Conservation (phyloP, 2,888 invertebrate species). For the Apotomis betuletana region DNA sequence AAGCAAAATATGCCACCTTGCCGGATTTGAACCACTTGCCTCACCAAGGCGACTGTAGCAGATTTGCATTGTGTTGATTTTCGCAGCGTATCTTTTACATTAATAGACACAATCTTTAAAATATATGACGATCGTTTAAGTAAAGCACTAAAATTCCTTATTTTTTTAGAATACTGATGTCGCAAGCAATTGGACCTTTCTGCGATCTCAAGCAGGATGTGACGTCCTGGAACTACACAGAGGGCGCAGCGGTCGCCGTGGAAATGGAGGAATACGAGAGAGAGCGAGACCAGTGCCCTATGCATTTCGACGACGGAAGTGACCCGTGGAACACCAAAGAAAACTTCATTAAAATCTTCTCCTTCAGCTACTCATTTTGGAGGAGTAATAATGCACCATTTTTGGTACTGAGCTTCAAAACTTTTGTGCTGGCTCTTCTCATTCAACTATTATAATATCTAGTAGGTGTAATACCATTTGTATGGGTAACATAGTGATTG, state of each 20-base stretch:
- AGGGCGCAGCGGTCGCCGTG: conserved; percentile 96
- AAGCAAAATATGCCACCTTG: too few relatives aligned
- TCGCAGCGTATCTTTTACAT: too few relatives aligned
- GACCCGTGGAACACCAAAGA: conserved; percentile 92
- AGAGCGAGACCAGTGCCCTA: conserved; percentile 98
- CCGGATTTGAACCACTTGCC: too few relatives aligned
- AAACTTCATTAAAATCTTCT: conserved; percentile 88
- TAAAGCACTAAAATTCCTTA: not conserved
- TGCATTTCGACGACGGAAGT: conserved; percentile 97
- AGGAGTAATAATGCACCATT: conserved; percentile 57
- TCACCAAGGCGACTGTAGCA: too few relatives aligned
- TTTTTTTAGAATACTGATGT: conserved; percentile 82
- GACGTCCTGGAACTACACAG: conserved; percentile 92
- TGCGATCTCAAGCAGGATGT: conserved; percentile 96
- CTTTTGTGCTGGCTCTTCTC: conserved; percentile 53
- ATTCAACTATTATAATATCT: conserved; percentile 51
- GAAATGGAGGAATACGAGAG: conserved; percentile 96
- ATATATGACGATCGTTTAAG: too few relatives aligned
- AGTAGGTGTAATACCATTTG: not conserved
- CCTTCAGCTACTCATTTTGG: conserved; percentile 71
- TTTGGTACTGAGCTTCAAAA: conserved; percentile 50
- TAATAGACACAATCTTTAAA: too few relatives aligned
- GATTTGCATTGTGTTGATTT: too few relatives aligned
- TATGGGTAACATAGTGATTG: not conserved
- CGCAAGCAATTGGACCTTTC: conserved; percentile 94